Conservation (phyloP, 1,140 invertebrate genomes). For the Amyelois transitella region DNA sequence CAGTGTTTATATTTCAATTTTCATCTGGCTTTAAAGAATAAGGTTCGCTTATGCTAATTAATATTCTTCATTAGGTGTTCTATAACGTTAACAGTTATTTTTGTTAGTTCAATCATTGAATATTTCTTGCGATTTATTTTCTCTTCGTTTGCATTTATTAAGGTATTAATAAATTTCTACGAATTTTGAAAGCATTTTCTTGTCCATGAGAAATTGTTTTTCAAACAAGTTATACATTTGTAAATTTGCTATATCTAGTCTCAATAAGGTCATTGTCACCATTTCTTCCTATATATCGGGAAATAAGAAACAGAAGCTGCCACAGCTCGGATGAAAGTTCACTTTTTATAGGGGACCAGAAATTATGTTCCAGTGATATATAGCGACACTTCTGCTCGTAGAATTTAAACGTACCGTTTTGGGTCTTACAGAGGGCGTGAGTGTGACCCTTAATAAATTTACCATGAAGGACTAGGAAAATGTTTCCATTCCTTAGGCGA, state of each 20-base stretch:
- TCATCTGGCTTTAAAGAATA: no score
- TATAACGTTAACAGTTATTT: no score
- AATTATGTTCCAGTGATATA: slow-evolving; percentile 65
- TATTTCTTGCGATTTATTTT: no score
- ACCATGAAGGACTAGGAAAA: slow-evolving; percentile 33
- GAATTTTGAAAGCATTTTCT: no score
- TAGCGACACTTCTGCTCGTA: slow-evolving; percentile 49
- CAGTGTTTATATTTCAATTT: no score
- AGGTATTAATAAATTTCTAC: no score
- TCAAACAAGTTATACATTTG: neutral
- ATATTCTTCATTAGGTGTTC: no score
- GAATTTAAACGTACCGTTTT: slow-evolving; percentile 64
- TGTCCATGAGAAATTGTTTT: no score
- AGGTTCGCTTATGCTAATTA: no score
- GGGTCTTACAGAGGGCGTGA: slow-evolving; percentile 49
- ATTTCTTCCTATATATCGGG: slow-evolving; percentile 28
- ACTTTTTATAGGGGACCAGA: slow-evolving; percentile 64
- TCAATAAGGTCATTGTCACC: slow-evolving; percentile 6
- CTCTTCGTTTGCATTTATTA: no score
- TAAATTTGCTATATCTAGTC: neutral
- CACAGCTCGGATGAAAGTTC: slow-evolving; percentile 40
- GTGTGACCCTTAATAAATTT: slow-evolving; percentile 61
- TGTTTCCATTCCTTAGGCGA: slow-evolving; percentile 21
- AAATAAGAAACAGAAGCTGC: slow-evolving; percentile 65
- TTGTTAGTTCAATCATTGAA: no score